Conservation (phyloP, 1,140 invertebrate genomes). For the Plutomurus gul region DNA sequence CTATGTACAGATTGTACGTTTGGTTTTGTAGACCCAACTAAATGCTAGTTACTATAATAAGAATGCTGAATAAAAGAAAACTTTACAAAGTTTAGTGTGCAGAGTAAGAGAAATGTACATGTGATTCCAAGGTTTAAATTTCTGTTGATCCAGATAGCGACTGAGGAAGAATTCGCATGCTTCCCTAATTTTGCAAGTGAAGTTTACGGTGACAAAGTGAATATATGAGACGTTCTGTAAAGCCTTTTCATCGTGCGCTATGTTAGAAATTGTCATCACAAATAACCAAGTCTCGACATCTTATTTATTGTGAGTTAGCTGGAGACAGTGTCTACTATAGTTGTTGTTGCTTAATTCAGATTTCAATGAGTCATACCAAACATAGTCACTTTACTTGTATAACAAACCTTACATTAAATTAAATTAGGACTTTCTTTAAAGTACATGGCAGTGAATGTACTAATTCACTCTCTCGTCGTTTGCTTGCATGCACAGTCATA, state of each 20-base stretch:
- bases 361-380: conserved; percentile 4
- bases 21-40: too few relatives aligned
- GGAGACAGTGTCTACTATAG: neutral
- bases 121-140: neutral
- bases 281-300: neutral
- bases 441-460: too few relatives aligned
- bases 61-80: neutral
- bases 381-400: too few relatives aligned
- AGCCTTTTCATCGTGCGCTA: neutral
- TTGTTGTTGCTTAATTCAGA: conserved; percentile 3
- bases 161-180: neutral
- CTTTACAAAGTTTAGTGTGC: neutral
- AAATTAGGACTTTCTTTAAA: conserved; percentile 22
- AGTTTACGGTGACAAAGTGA: neutral
- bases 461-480: too few relatives aligned
- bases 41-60: conserved; percentile 5
- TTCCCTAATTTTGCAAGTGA: conserved; percentile 23
- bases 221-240: neutral
- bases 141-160: neutral
- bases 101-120: neutral
- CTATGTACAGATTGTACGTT: neutral
- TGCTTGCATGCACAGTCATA: neutral
- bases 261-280: conserved; percentile 13
- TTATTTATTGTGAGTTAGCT: too few relatives aligned
- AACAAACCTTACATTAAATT: conserved; percentile 19